phyloP scores from a whole-genome alignment of 2,797 vertebrate genomes.

The Cynopterus sphinx region DNA sequence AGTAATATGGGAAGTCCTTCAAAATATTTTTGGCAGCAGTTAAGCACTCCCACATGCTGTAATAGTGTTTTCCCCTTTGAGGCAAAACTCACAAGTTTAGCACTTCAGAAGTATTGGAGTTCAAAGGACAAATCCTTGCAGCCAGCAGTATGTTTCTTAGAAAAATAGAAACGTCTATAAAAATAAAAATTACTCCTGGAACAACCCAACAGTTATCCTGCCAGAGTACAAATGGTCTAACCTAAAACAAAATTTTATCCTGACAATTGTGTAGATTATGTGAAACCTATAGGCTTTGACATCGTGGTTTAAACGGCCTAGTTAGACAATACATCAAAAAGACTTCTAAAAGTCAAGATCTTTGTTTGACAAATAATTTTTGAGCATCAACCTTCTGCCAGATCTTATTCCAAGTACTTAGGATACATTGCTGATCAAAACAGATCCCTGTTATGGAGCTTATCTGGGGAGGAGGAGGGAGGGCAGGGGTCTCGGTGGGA shows the following conservation, averaged over 20 bases:
- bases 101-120: conserved; percentile 34
- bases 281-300: neutral
- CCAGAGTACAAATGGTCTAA: neutral
- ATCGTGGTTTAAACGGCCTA: neutral
- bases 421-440: neutral
- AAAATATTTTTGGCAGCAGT: conserved; percentile 41
- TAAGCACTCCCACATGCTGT: conserved; percentile 29
- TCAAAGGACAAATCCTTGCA: conserved; percentile 53
- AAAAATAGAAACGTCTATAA: conserved; percentile 39
- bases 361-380: conserved; percentile 22
- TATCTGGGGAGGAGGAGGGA: too few relatives aligned
- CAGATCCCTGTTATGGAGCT: neutral
- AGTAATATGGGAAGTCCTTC: conserved; percentile 56
- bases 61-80: conserved; percentile 46
- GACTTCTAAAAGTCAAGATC: neutral
- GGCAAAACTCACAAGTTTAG: conserved; percentile 32
- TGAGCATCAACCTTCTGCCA: neutral
- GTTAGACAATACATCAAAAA: neutral
- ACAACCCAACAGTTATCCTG: conserved; percentile 34
- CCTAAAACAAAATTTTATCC: neutral
- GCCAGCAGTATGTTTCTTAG: neutral
- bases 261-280: neutral
- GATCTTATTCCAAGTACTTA: neutral
- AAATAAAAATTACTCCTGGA: neutral
- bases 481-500: neutral